Percentiles rank a stretch among this genome's conserved stretches.
Conservation (phyloP, 2,888 invertebrate genomes). For the Apeira syringaria region DNA sequence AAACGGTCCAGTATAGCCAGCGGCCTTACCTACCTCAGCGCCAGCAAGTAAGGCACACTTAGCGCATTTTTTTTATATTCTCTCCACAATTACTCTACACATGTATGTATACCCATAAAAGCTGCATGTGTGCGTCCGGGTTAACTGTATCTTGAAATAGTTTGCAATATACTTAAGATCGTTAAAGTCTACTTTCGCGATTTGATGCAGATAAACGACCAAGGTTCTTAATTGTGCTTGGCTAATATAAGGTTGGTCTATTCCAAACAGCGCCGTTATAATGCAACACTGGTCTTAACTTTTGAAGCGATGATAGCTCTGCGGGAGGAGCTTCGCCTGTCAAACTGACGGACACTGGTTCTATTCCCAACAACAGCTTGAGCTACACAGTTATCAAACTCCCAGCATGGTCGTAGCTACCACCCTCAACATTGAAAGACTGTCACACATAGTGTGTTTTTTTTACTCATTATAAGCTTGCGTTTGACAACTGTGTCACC, state of each 20-base stretch:
- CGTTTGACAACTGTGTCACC: no score
- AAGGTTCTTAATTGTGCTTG: slow-evolving; percentile 11
- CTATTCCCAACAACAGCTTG: no score
- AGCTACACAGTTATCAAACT: no score
- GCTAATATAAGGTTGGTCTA: not conserved
- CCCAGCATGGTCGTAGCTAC: no score
- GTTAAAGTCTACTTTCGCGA: slow-evolving; percentile 21
- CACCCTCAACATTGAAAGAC: no score
- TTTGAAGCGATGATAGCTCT: no score
- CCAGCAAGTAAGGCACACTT: slow-evolving; percentile 81
- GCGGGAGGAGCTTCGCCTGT: no score
- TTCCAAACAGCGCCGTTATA: no score
- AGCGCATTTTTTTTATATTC: slow-evolving; percentile 76
- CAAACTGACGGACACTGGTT: no score
- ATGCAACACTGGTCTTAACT: no score
- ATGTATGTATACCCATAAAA: slow-evolving; percentile 37
- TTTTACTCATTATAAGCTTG: no score
- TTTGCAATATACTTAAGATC: slow-evolving; percentile 24
- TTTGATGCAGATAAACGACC: slow-evolving; percentile 1
- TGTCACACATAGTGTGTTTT: no score
- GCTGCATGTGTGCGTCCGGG: slow-evolving; percentile 38
- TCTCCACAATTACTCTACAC: slow-evolving; percentile 67
- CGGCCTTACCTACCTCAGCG: slow-evolving; percentile 55
- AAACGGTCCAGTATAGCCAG: slow-evolving; percentile 28
- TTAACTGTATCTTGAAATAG: slow-evolving; percentile 41